Evolutionary conservation across 2,113 vertebrate species (phyloP), one percentile per base, ranked within the genome.

Genomic region (Epinephelus lanceolatus): DNA sequence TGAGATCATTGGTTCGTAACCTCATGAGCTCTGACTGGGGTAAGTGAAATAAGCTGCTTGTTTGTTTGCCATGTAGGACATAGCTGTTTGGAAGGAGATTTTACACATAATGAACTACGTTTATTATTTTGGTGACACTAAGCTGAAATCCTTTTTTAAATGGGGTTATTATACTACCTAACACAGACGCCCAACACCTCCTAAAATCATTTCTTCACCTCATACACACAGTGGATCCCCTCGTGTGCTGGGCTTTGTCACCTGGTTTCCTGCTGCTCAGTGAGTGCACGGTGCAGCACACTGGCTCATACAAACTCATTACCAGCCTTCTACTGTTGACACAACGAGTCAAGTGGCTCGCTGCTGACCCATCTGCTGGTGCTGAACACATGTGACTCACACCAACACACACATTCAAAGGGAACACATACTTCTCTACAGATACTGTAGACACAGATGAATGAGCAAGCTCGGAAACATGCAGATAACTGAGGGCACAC

Each of bases 341-440:
- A 91, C 65, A 69, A 63, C 21, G 45, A 90, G 60, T 78, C 71
- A 85, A 85, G 68, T 76, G 67, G 85, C 76, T 76, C 40, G 76
- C 85, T 71, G 84, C 71, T 83, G 86, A 89, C 77, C 90, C 83
- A 86, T 90, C 82, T 86, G 84, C 78, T 69, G 66, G 33, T 69
- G 83, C 62, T 40, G 47, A 5, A 47, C 74, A 74, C 68, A 67
- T 27, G 15, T 21, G 7, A 49, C 13, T 47, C 55, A 42, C 42
- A 51, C 63, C 76, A 75, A 73, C 40, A 61, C 27, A 18, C 51
- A 21, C 13, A 37, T 49, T 19, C 66, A 49, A 37, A 17, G 19
- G 21, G 19, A 37, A 13, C 52, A 71, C 42, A 65, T 68, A 74
- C 55, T 3, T 55, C 40, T 57, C 52, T 3, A 56, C 51, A 73